Evolutionary conservation across 1,140 invertebrate species (phyloP), one percentile per base, ranked within the genome.

Genomic region (Alviniconcha marisindica): DNA sequence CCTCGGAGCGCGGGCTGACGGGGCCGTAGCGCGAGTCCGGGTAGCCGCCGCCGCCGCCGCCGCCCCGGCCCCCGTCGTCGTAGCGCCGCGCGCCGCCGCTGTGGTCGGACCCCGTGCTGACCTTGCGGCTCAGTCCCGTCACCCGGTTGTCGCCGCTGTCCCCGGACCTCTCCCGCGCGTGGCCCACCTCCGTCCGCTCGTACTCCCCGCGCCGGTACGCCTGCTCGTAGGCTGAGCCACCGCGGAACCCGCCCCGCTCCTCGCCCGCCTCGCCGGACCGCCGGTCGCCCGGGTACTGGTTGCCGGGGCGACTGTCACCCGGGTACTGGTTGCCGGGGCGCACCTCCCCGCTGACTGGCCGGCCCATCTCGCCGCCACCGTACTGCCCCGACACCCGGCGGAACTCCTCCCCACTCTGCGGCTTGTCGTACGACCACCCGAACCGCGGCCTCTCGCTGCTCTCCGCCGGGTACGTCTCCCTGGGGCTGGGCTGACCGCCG

Each of bases 91-190:
- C 51, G 28, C 42, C 38, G 21, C 51, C 24, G 4, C 31, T 44
- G 66, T 78, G 33, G 0, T 84, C 78, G 12, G 79, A 82, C 24
- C 73, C 54, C 2, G 40, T 31, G 18, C n/a, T 56, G 40, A 44
- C 31, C 28, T 71, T 81, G 12, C 81, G 69, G 77, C 60, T 78
- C 28, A 44, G 38, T 31, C 60, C 77, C 44, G 77, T 54, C 60
- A 44, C 28, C 18, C 28, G 33, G 60, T 1, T 51, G 31, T 80
- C 77, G 7, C 28, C 36, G 77, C 84, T 83, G 51, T 85, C 84
- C 3, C 63, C 84, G 33, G 84, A 85, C 31, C 81, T 56, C 42
- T 85, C 79, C 10, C 66, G 31, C 0, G 48, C 38, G 69, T 85
- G 66, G 28, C 38, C 24, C 48, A 83, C 12, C 69, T 36, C 33